Conservation (phyloP, 2,888 invertebrate genomes). For the Drosophila melanosoma region DNA sequence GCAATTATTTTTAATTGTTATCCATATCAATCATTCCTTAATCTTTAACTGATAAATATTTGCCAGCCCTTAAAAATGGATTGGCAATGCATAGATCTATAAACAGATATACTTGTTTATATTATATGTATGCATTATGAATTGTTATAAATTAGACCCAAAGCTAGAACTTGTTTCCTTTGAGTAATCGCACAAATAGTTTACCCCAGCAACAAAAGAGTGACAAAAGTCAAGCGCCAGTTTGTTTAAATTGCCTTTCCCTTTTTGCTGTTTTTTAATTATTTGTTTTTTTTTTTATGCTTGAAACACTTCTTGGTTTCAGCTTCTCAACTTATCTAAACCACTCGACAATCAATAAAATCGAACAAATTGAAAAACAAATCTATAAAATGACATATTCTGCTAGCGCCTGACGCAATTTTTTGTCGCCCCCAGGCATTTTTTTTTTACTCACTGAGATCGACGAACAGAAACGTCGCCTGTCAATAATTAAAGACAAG, state of each 20-base stretch:
- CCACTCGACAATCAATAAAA: slow-evolving; percentile 72
- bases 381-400: slow-evolving; percentile 68
- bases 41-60: neutral
- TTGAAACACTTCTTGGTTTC: slow-evolving; percentile 54
- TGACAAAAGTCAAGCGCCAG: slow-evolving; percentile 63
- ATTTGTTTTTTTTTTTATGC: slow-evolving; percentile 26
- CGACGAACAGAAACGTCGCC: slow-evolving; percentile 47
- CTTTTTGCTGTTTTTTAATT: slow-evolving; percentile 38
- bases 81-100: slow-evolving; percentile 16
- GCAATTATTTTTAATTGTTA: neutral
- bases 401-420: slow-evolving; percentile 63
- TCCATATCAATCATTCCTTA: neutral
- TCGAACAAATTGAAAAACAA: slow-evolving; percentile 35
- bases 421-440: slow-evolving; percentile 46
- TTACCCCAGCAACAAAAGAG: slow-evolving; percentile 39
- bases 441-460: neutral
- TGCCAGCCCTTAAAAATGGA: slow-evolving; percentile 43
- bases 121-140: slow-evolving; percentile 40
- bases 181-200: slow-evolving; percentile 41
- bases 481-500: slow-evolving; percentile 65
- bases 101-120: neutral
- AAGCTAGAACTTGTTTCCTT: slow-evolving; percentile 68
- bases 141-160: slow-evolving; percentile 42
- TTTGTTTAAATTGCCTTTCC: slow-evolving; percentile 63
- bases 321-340: slow-evolving; percentile 55